Evolutionary conservation across 2,888 invertebrate genomes (phyloP), one percentile per base, ranked within the genome.

Genomic region (Pyrocoelia pectoralis): DNA sequence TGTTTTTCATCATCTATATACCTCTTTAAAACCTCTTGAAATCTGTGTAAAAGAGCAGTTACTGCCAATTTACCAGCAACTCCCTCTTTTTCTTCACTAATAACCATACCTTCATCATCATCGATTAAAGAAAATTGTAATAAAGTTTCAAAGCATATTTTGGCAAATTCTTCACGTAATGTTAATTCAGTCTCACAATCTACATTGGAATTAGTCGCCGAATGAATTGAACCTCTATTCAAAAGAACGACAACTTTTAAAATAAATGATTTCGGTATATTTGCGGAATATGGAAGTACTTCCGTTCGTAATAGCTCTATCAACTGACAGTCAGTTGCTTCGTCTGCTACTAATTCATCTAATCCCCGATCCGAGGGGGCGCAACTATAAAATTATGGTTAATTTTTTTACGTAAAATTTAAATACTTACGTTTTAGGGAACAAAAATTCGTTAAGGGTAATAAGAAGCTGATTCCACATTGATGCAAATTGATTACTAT

Each of bases 141-240:
- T 17, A 98, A 83, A 0, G 97, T 97, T 82, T 98, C 97, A 77
- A 98, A 98, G 78, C 98, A 98, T 0, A 93, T 93, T 77, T 97
- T 93, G 46, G 98, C 97, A 82, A 98, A 97, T 78, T 97, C 97
- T 82, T 98, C 97, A 13, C 97, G 83, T 69, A 97, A 85, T 65
- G 94, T 91, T 66, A 90, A 83, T 75, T 93, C 93, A 63, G 90
- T 88, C 76, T 94, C 94, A 69, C 89, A 90, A 75, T 91, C 92
- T 86, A 86, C 85, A 80, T 85, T 87, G 15, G 85, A 83, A 64
- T 86, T 86, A 8, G 87, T 86, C 0, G 90, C 90, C 12, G 92
- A 91, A 82, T 92, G 91, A 73, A 94, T 92, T 28, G 94, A 93
- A 12, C 95, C 95, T 75, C 91, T 89, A 80, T 95, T 93, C 58